Conservation (phyloP, 37 sponge, comb jelly and placozoan genomes). For the Hormiphora californensis region DNA sequence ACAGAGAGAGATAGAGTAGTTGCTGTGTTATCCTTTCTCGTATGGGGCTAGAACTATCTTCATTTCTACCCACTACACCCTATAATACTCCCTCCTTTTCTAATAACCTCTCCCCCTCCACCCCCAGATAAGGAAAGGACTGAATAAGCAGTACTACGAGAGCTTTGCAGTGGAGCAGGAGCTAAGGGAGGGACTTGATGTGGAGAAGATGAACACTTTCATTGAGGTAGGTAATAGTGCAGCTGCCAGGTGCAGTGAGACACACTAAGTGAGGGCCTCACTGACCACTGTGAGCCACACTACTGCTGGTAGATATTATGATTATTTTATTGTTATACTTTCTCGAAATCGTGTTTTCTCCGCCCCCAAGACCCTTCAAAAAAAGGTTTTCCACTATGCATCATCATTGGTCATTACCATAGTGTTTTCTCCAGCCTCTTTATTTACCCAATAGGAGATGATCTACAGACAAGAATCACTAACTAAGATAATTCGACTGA, state of each 20-base stretch:
- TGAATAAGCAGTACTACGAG: background rate
- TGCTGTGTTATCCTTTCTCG: too few relatives aligned
- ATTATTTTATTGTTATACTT: too few relatives aligned
- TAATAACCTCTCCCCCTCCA: too few relatives aligned
- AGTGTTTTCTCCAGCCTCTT: background rate
- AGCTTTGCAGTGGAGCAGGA: constrained; percentile 57
- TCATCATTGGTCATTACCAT: background rate
- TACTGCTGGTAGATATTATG: too few relatives aligned
- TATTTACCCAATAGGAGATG: background rate
- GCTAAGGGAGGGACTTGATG: constrained; percentile 56
- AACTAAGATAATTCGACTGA: constrained; percentile 64
- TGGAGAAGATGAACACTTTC: constrained; percentile 58
- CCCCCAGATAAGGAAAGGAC: too few relatives aligned
- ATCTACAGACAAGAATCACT: constrained; percentile 40
- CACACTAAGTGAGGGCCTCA: too few relatives aligned
- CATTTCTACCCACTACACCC: too few relatives aligned
- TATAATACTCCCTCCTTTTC: too few relatives aligned
- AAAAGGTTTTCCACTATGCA: background rate
- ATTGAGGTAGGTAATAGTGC: constrained; percentile 61
- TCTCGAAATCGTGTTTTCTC: background rate
- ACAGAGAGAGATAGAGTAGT: too few relatives aligned
- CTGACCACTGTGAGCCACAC: too few relatives aligned
- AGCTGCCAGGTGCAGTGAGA: too few relatives aligned
- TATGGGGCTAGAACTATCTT: too few relatives aligned
- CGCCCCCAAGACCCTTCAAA: background rate